Evolutionary conservation across 2,113 vertebrate genomes (phyloP), one percentile per base, ranked within the genome.

Genomic region (Bucco capensis): DNA sequence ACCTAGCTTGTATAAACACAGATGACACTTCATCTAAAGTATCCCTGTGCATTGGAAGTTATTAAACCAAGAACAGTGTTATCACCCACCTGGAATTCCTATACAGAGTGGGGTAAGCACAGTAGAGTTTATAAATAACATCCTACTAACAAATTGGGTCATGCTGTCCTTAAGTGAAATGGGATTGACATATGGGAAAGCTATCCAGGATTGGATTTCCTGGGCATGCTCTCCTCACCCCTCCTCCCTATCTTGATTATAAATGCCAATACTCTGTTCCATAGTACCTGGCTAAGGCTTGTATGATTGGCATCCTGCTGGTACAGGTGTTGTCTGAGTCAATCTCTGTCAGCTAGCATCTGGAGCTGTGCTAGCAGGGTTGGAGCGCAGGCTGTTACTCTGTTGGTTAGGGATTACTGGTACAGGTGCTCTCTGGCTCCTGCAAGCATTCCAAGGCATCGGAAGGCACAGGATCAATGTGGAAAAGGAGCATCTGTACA

Each of bases 401-500:
- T 58, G 22, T 61, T 16, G 7, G 16, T 60, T 50, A 38, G 79
- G 49, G 85, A n/a, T 35, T 49, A 50, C 47, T 8, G 23, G 72
- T 53, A 44, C 47, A 19, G 33, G 35, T 5, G 19, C 38, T 77
- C 35, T 80, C 51, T 54, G 80, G 46, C 50, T 88, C 70, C 69
- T 50, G 86, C 86, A 79, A 84, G 79, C 62, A 51, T 61, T 87
- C 92, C 80, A 28, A 79, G 92, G 92, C 86, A 86, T 93, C 73
- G 67, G 95, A 97, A 97, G 97, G 97, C 97, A 97, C 96, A 92
- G 95, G 83, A 51, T 97, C 90, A 72, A 86, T 40, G 58, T 54
- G 74, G 49, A 65, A 84, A 90, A 83, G 78, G 89, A 94, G 70
- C 80, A 60, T 84, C 80, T 91, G 37, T 40, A 67, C 76, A 93